Base-by-base conservation (phyloP, 2,797 vertebrate species). In the Girardinus metallicus region DNA sequence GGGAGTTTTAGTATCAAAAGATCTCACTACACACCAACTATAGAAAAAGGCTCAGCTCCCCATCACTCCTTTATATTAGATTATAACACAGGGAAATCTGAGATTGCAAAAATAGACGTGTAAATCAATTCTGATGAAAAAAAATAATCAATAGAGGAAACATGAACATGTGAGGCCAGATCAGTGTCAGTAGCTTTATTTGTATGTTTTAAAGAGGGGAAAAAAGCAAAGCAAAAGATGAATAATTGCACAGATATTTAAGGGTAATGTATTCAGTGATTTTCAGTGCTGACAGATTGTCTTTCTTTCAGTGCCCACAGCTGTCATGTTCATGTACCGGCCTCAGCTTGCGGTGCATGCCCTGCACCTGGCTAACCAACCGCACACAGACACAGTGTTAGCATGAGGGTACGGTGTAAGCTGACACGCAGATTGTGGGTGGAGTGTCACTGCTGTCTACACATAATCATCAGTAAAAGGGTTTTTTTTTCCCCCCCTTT, bases 281-380 rank as follows among this genome's bases (percentile, higher is more conserved):
- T 85, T 88, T 86, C 88, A 86, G 92, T 46, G 91, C 88, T 51
- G 84, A 94, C 94, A 84, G 93, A 91, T 86, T 90, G 88, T 86
- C 94, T 92, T 88, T 93, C 89, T 21, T 94, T 95, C 95, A 94
- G 90, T 94, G 92, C 92, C 94, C 92, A 91, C 94, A 96, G 94
- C 96, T 95, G 95, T 95, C 96, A 95, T 79, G 93, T 95, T 90
- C 82, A 87, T 86, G 86, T 85, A 89, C 92, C 92, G 93, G 91
- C 92, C 85, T 91, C 79, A 90, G 90, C 89, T 89, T 86, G 81
- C 94, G 94, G 93, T 95, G 90, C 92, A 93, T 94, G 93, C 92
- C 85, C 89, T 86, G 89, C 91, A 95, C 94, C 95, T 94, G 92
- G 94, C 93, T 89, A 78, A 86, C 79, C 72, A 78, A 89, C 89